Percentiles rank a stretch among this genome's conserved stretches.
Evolutionary conservation across 2,113 vertebrate genomes (phyloP).

Genomic region (Varanus salvator): DNA sequence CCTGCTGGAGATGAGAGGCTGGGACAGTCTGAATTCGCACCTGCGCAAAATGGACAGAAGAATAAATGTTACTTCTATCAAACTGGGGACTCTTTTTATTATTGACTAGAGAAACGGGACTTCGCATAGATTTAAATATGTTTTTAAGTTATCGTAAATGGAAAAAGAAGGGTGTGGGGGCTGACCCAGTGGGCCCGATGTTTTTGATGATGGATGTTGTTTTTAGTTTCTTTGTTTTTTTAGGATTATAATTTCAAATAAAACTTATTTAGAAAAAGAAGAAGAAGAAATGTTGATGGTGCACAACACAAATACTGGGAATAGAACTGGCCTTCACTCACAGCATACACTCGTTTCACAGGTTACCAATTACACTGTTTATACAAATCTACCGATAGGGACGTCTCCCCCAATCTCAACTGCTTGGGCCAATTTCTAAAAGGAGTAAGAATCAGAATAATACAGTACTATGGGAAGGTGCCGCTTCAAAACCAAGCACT

Average conservation of each 20-base stretch:
- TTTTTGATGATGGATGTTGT: too few species aligned
- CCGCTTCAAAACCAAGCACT: not conserved
- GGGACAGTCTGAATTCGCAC: conserved; percentile 95
- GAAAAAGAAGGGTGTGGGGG: too few species aligned
- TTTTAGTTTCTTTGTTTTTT: too few species aligned
- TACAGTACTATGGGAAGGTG: not conserved
- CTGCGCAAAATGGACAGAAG: conserved; percentile 69
- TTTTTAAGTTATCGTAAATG: too few species aligned
- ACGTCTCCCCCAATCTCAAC: not conserved
- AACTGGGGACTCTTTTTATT: too few species aligned
- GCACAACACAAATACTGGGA: not conserved
- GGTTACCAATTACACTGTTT: rapidly evolving
- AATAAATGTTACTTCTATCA: not conserved
- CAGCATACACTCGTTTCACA: not conserved
- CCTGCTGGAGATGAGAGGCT: conserved; percentile 92
- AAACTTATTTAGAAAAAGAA: not conserved
- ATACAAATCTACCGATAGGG: not conserved
- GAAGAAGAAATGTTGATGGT: not conserved
- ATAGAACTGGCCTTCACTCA: not conserved
- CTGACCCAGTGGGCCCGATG: too few species aligned
- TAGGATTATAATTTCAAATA: too few species aligned
- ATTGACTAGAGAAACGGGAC: too few species aligned
- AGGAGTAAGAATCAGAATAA: not conserved
- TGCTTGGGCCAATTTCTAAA: conserved; percentile 12
- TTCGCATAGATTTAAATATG: too few species aligned